These are phyloP conservation scores for Tetraodon nigroviridis DNA, from an alignment of 2,113 vertebrate species.

Conservation along the genomic window DNA sequence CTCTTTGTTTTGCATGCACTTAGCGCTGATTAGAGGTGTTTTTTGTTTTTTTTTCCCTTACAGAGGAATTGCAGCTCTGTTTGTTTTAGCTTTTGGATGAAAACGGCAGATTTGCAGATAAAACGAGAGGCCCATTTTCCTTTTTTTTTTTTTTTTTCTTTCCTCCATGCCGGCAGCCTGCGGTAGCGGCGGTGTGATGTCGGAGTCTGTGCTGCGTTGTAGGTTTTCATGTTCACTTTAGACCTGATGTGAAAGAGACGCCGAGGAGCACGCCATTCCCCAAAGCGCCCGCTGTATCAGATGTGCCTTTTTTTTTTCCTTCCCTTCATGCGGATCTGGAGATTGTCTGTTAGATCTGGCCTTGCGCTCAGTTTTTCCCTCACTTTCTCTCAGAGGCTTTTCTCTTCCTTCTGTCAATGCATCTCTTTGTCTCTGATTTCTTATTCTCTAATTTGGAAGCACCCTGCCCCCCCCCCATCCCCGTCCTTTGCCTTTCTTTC, in stretches of 20 bases:
- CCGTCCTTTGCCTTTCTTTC: not conserved
- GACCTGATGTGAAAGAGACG: slow-evolving; percentile 59
- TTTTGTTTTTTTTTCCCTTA: not conserved
- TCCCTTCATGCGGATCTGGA: slow-evolving; percentile 60
- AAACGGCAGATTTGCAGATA: slow-evolving; percentile 33
- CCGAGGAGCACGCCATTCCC: slow-evolving; percentile 55
- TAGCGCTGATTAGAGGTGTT: slow-evolving; percentile 56
- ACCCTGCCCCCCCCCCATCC: not conserved
- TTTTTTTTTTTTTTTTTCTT: not conserved
- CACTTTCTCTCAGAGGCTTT: slow-evolving; percentile 27
- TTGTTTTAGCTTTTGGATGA: slow-evolving; percentile 37
- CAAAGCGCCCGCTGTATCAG: slow-evolving; percentile 57
- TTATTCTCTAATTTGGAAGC: slow-evolving; percentile 22
- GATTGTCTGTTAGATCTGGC: slow-evolving; percentile 57
- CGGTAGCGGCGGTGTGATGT: slow-evolving; percentile 50
- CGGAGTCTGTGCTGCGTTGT: slow-evolving; percentile 36
- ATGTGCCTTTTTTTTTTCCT: slow-evolving; percentile 46
- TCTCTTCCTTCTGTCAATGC: slow-evolving; percentile 32
- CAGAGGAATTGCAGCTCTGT: slow-evolving; percentile 21
- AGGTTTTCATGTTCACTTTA: slow-evolving; percentile 62
- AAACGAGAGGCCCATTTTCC: slow-evolving; percentile 25
- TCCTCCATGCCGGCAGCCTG: slow-evolving; percentile 44
- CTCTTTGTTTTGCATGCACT: slow-evolving; percentile 39
- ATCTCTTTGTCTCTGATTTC: slow-evolving; percentile 50
- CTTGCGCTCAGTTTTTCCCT: slow-evolving; percentile 22